Evolutionary conservation across 37 sponge, comb jelly and placozoan genomes (phyloP), one percentile per base, ranked within the genome.

Genomic region (Hexactinellida sp.): DNA sequence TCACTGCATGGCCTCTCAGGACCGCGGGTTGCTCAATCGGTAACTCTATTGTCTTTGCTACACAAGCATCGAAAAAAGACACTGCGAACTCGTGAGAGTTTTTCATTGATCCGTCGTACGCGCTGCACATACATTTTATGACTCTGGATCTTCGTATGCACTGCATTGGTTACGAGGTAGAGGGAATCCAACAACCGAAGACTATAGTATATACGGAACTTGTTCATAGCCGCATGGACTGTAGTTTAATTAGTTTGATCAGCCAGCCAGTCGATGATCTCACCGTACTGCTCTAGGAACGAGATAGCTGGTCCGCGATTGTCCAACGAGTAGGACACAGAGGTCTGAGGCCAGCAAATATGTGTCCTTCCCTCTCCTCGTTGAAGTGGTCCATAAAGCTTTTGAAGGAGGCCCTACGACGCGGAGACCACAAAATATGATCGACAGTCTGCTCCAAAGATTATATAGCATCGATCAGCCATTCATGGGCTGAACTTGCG

Each of bases 251-350:
- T 63, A 10, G 76, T 63, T 63, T 63, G 76, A 63, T 63, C 76
- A 32, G 76, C 76, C 76, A 63, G 30, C 76, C 76, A 63, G 76
- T 63, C 76, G 76, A 63, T 63, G 3, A 63, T 63, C 76, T 63
- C 76, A 63, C 76, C 76, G 76, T 63, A 63, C 76, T 63, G 76
- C 76, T 63, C 76, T 63, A 63, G 76, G 76, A 63, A 63, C 76
- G 76, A 63, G 21, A 63, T 63, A 63, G 76, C 76, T 25, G 76
- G 76, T 63, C 76, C 76, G 76, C 76, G 76, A 63, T 63, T 63
- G 76, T 63, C 76, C 76, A 63, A 63, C 76, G 76, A 63, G 76
- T 63, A 63, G 76, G 76, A n/a, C n/a, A n/a, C 76, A n/a, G 25
- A 63, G 76, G 30, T 63, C 76, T 63, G 76, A 63, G 76, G 76